Conservation (phyloP, 2,113 vertebrate genomes). For the Cyanoramphus novaezelandiae region DNA sequence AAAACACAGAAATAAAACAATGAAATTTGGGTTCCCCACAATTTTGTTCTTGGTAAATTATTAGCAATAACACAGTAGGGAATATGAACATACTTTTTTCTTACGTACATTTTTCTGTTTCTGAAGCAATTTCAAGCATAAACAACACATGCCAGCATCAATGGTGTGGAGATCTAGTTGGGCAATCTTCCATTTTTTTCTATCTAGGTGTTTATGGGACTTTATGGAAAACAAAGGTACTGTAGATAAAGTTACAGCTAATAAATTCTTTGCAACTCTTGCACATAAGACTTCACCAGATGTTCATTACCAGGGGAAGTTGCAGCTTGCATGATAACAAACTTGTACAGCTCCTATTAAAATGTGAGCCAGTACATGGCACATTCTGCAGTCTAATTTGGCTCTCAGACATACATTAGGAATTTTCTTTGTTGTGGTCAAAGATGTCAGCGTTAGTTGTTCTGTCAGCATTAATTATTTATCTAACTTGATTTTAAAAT, state of each 20-base stretch:
- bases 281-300: neutral
- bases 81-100: neutral
- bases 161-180: neutral
- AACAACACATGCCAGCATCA: neutral
- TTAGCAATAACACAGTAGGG: neutral
- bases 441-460: neutral
- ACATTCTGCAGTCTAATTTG: neutral
- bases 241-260: neutral
- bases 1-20: conserved; percentile 22
- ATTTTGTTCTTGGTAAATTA: conserved; percentile 5
- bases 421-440: neutral
- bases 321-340: neutral
- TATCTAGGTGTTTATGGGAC: neutral
- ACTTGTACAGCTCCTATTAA: neutral
- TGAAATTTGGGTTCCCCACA: neutral
- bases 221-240: neutral
- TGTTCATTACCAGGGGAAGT: neutral
- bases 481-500: neutral
- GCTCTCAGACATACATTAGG: neutral
- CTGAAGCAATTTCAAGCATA: neutral
- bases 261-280: neutral
- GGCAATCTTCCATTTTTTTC: neutral
- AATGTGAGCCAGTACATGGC: neutral
- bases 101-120: neutral
- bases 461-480: neutral